Base-by-base conservation (phyloP, 2,888 invertebrate species). In the Vanessa cardui region DNA sequence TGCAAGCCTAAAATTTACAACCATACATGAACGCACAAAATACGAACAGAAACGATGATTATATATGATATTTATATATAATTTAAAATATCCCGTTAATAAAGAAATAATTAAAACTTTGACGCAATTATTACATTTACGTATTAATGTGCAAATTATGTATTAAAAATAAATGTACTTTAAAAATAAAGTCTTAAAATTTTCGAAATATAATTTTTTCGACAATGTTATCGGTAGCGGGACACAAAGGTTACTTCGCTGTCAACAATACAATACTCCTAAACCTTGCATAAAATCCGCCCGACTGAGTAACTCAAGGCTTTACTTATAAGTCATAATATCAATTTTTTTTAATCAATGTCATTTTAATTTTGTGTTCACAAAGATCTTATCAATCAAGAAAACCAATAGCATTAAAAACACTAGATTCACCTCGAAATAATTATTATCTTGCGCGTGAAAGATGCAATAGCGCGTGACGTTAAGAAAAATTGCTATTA, bases 151-250 rank as follows among this genome's bases (percentile, higher is more conserved):
- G 9, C 9, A 39, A 9, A 39, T 8, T 47, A 18, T 49, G 8
- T 1, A 20, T 6, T 49, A 18, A 8, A 2, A 26, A 7, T 31
- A 26, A 52, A 16, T 15, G 7, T 18, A 39, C 46, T 59, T 46
- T 4, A 26, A 26, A 26, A 46, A 59, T 21, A 5, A n/a, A 39
- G 26, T 39, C 59, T 47, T 59, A 8, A 18, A 52, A 66, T 20
- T 52, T 60, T 60, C 54, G 60, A 54, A 33, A 66, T 33, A 65
- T 66, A 56, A 54, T 46, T 54, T 59, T 45, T 59, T 59, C 50
- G 18, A 33, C 50, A 54, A 60, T 85, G 81, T 77, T 83, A 85
- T 85, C 83, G 75, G 73, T 71, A 31, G 31, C 15, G 33, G 33
- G 56, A 39, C 18, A 56, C 18, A 65, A 63, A 71, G 70, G 69